These are phyloP conservation scores for Tetranychus piercei DNA, from an alignment of 2,888 invertebrate species.

Conservation along the genomic window DNA sequence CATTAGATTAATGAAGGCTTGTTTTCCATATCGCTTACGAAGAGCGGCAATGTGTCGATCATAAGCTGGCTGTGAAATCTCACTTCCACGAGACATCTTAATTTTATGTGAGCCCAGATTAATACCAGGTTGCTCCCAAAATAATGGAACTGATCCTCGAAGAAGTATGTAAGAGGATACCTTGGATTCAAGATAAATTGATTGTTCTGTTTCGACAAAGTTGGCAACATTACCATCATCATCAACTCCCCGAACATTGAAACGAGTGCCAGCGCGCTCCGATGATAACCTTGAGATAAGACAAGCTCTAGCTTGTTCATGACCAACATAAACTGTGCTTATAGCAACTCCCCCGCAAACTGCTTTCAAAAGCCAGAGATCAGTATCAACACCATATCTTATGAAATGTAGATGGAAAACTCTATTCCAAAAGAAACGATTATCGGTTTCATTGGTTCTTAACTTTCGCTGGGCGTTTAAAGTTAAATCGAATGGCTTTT, in stretches of 20 bases:
- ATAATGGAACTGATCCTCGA: conserved; percentile 87
- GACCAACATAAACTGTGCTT: conserved; percentile 91
- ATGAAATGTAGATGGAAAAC: conserved; percentile 82
- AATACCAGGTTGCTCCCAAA: conserved; percentile 97
- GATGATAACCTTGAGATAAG: conserved; percentile 87
- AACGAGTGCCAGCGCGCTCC: conserved; percentile 91
- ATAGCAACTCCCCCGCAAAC: conserved; percentile 97
- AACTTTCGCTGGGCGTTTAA: conserved; percentile 75
- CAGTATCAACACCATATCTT: conserved; percentile 71
- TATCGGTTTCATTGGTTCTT: conserved; percentile 62
- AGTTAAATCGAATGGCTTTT: conserved; percentile 61
- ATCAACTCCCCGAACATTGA: conserved; percentile 95
- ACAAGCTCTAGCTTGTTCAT: conserved; percentile 79
- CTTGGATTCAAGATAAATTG: conserved; percentile 73
- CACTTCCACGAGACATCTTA: conserved; percentile 82
- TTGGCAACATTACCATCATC: conserved; percentile 98
- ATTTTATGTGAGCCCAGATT: conserved; percentile 95
- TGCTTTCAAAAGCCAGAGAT: conserved; percentile 74
- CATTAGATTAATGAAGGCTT: conserved; percentile 76
- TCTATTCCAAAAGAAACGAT: conserved; percentile 96
- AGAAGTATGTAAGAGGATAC: conserved; percentile 70
- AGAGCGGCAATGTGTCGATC: conserved; percentile 70
- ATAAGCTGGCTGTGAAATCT: conserved; percentile 79
- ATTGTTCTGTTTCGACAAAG: conserved; percentile 99
- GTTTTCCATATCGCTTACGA: conserved; percentile 71